These are phyloP conservation scores for Podarcis siculus DNA, from an alignment of 2,797 vertebrate genomes.

Conservation along the genomic window DNA sequence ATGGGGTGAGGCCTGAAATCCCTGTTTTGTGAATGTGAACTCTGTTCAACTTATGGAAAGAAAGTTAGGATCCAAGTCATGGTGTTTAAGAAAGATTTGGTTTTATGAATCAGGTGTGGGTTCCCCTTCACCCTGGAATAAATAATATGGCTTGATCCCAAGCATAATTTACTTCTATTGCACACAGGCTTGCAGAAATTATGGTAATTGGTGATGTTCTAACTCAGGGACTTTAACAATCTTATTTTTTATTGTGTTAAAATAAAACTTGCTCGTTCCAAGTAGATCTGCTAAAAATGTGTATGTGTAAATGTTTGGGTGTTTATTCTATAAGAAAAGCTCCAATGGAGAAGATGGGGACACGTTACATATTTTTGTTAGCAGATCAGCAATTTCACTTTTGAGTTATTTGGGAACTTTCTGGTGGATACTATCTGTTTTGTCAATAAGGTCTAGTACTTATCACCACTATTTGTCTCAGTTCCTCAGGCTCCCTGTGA, in stretches of 20 bases:
- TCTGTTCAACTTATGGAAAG: background rate
- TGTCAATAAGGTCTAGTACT: too few species aligned
- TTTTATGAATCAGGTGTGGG: background rate
- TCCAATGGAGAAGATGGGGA: background rate
- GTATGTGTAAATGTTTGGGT: background rate
- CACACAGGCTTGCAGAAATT: background rate
- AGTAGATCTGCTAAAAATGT: background rate
- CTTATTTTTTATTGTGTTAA: background rate
- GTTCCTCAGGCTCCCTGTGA: too few species aligned
- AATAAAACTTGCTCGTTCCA: background rate
- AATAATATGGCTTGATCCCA: constrained; percentile 8
- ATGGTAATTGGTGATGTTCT: background rate
- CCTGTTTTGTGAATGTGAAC: background rate
- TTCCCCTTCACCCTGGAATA: background rate
- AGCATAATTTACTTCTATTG: constrained; percentile 32
- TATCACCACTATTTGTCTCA: too few species aligned
- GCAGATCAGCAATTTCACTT: too few species aligned
- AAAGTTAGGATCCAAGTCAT: background rate
- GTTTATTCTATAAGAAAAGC: background rate
- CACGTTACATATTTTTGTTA: too few species aligned
- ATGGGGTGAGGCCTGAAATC: background rate
- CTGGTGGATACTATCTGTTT: too few species aligned
- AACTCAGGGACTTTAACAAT: background rate
- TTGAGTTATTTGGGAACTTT: too few species aligned
- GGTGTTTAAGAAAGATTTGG: background rate